These are phyloP conservation scores for Ptilorrhoa leucosticta DNA, from an alignment of 2,113 vertebrate species.

Conservation along the genomic window DNA sequence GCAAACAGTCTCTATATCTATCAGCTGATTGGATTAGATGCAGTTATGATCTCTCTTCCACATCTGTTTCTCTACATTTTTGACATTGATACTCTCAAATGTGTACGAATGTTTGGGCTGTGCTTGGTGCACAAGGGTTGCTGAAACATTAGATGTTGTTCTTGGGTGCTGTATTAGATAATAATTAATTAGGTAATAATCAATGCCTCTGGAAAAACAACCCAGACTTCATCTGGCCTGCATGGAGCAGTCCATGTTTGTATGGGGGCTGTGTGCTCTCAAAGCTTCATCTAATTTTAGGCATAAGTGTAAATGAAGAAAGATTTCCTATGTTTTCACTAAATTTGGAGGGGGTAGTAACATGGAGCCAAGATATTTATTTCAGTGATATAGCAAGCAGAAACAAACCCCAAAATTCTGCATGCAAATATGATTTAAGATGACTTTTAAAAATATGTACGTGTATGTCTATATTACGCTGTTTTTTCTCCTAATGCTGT, in stretches of 20 bases:
- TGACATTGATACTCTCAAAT: background rate
- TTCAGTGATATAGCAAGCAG: background rate
- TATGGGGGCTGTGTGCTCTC: background rate
- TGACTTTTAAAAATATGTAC: rapidly evolving
- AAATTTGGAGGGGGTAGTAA: rapidly evolving
- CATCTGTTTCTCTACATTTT: background rate
- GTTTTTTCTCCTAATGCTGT: background rate
- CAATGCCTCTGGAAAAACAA: background rate
- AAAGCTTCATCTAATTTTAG: background rate
- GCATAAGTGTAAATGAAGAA: background rate
- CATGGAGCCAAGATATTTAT: background rate
- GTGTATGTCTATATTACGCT: rapidly evolving
- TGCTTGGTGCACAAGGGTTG: background rate
- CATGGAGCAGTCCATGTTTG: rapidly evolving
- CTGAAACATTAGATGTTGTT: background rate
- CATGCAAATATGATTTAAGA: background rate
- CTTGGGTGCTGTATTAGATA: background rate
- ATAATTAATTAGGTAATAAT: background rate
- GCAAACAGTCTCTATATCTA: background rate
- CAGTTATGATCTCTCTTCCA: background rate
- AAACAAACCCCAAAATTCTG: background rate
- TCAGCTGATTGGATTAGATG: background rate
- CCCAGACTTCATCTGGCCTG: background rate
- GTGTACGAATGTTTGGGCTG: rapidly evolving
- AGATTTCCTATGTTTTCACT: background rate